Base-by-base conservation (phyloP, 2,888 invertebrate genomes). In the Eristalis intricaria region DNA sequence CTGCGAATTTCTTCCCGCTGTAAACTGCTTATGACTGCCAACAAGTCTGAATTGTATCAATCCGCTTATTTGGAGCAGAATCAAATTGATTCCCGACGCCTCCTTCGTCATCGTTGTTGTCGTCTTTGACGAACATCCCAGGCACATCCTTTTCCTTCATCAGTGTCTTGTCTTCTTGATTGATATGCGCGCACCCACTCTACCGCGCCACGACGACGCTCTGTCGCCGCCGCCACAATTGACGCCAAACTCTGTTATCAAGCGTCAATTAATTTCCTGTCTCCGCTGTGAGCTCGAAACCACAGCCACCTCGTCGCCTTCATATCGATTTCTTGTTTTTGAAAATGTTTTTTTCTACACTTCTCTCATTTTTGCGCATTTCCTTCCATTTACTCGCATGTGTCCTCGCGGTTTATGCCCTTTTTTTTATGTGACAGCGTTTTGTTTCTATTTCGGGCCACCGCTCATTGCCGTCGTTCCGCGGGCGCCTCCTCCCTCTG, bases 101-200 rank as follows among this genome's bases (percentile, higher is more conserved):
- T 11, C 71, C 56, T 65, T 35, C 56, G 29, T 23, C 58, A 78
- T 64, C 23, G 64, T 64, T 58, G 8, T 32, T 22, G 11, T 64
- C 35, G 64, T 19, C 35, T 23, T 64, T 35, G n/a, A 71, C 22
- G 65, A 78, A 29, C 35, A 10, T n/a, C 32, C 50, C 35, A 38
- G 43, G 64, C 73, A 23, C 60, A 43, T 79, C 43, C 22, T 26
- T 61, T 73, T 40, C 63, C 68, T 61, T 74, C 63, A 56, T 43
- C 68, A 74, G 56, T 68, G 63, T 61, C 68, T 61, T 74, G 79
- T 80, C 60, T 64, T 15, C 73, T 56, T 74, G 80, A 80, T 74
- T 80, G 80, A 80, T 80, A 58, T 32, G 32, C 56, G 71, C 50
- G 32, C 15, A n/a, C 19, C 40, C 66, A 23, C 22, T 26, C 29